Base-by-base conservation (phyloP, 1,140 invertebrate genomes). In the Tetramorium alpestre region DNA sequence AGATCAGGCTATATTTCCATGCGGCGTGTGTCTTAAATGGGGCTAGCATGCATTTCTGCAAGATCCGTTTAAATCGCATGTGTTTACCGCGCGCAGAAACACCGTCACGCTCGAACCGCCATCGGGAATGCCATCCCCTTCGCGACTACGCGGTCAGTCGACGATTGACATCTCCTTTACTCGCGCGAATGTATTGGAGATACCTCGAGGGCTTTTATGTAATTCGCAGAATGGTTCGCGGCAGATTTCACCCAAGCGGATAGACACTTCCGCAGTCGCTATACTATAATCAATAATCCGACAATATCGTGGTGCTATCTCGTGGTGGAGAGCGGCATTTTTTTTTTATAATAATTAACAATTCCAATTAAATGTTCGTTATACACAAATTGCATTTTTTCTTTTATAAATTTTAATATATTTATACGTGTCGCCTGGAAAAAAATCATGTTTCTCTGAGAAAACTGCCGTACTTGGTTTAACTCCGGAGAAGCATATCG, bases 21-120 rank as follows among this genome's bases (percentile, higher is more conserved):
- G 91, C 80, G 78, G 85, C 72, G 49, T 60, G 80, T 8, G 69
- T 33, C 41, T 87, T 85, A 77, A 91, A 90, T 11, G 87, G 64
- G n/a, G 84, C 85, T 62, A 86, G 77, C 13, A 90, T 88, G 82
- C 90, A 93, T 94, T 91, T 92, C 64, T 90, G 91, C 49, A 93
- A 54, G 62, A 90, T 56, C 65, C 90, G 72, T 86, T 90, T 92
- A 58, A 92, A 77, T 11, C 89, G 84, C 85, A 33, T 33, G 87
- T 92, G 73, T 64, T 67, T 73, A 47, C 25, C n/a, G 33, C 58
- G 78, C 41, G 47, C 60, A 13, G 33, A 11, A 85, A 62, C 80
- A n/a, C 47, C 47, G 16, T 49, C 25, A 49, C 11, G 41, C 25
- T 70, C 22, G 44, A 25, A 44, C 18, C 54, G 62, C 11, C 33